Evolutionary conservation across 1,140 invertebrate genomes (phyloP).

Genomic region (Caenorhabditis tropicalis): DNA sequence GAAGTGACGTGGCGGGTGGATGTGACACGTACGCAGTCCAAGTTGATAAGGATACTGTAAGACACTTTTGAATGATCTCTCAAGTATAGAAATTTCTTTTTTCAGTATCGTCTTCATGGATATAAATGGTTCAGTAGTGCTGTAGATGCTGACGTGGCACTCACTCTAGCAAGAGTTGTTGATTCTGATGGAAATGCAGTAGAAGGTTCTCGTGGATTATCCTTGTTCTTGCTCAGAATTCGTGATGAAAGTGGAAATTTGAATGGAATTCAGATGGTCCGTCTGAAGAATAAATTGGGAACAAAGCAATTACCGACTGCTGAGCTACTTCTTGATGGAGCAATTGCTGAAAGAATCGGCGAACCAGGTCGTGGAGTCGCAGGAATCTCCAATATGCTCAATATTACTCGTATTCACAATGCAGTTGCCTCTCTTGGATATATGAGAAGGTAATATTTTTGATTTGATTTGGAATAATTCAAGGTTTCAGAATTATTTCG

Average conservation of each 20-base stretch:
- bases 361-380: conserved; percentile 76
- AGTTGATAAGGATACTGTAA: conserved; percentile 57
- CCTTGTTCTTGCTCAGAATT: conserved; percentile 76
- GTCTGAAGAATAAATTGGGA: conserved; percentile 77
- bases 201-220: conserved; percentile 75
- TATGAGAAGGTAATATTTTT: conserved; percentile 75
- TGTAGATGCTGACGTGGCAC: conserved; percentile 77
- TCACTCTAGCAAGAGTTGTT: conserved; percentile 76
- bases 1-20: conserved; percentile 77
- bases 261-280: conserved; percentile 76
- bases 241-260: conserved; percentile 72
- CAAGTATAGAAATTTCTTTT: conserved; percentile 57
- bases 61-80: not conserved
- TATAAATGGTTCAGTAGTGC: conserved; percentile 78
- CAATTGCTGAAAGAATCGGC: conserved; percentile 74
- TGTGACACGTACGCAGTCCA: conserved; percentile 76
- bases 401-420: conserved; percentile 77
- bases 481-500: conserved; percentile 73
- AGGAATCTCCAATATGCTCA: conserved; percentile 76
- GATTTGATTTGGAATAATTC: not conserved
- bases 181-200: conserved; percentile 72
- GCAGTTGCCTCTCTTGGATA: conserved; percentile 73
- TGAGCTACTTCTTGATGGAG: conserved; percentile 76
- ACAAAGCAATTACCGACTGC: conserved; percentile 77
- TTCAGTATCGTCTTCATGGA: conserved; percentile 75